phyloP scores from a whole-genome alignment of 30 jellyfish, hydroid and myxozoan genomes.

The Turritopsis dohrnii region DNA sequence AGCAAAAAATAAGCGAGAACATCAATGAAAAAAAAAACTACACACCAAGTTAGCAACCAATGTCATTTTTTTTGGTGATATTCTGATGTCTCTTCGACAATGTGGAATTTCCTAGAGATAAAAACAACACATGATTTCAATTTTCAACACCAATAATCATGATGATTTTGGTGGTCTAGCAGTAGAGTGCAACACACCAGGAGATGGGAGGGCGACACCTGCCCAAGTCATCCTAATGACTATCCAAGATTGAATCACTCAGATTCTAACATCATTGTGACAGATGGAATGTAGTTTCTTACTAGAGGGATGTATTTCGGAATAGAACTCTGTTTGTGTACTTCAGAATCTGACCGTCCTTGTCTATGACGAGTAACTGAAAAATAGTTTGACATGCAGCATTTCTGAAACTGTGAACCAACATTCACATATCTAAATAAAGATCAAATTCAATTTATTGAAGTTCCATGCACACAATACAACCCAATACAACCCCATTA shows the following conservation, averaged over 20 bases:
- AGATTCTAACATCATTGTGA: no score
- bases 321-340: slow-evolving; percentile 48
- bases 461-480: no score
- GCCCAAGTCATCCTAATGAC: no score
- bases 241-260: no score
- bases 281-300: slow-evolving; percentile 1
- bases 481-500: no score
- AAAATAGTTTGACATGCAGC: slow-evolving; percentile 25
- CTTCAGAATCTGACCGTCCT: slow-evolving; percentile 75
- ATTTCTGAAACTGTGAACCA: background rate
- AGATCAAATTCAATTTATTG: background rate
- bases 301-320: slow-evolving; percentile 67
- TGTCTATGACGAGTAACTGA: slow-evolving; percentile 72
- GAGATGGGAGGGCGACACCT: no score
- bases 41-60: slow-evolving; percentile 72
- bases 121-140: background rate
- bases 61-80: slow-evolving; percentile 73
- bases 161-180: no score
- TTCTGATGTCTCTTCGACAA: slow-evolving; percentile 70
- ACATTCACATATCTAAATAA: background rate
- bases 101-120: slow-evolving; percentile 51
- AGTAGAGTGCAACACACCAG: no score
- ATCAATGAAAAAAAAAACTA: background rate
- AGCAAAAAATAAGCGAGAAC: slow-evolving; percentile 23
- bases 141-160: no score